A percentile compares a stretch with the other conserved stretches of the same genome.
These are phyloP conservation scores for Stenchaetothrips biformis DNA, from an alignment of 2,888 invertebrate species.

Conservation along the genomic window DNA sequence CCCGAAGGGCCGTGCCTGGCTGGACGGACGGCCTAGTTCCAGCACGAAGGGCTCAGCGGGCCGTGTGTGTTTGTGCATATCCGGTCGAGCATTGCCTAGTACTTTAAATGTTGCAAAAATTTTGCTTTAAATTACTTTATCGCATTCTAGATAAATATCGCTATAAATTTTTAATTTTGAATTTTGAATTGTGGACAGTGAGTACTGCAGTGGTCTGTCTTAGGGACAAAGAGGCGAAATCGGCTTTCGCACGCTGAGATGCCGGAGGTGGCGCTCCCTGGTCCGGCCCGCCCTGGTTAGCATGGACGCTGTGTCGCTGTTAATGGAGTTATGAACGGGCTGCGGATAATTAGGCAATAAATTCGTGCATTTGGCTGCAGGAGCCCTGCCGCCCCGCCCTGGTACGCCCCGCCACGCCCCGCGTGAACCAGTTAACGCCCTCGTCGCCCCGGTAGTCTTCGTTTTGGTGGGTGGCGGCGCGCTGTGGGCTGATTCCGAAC, in stretches of 20 bases:
- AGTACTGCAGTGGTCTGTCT: background rate
- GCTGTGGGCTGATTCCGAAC: background rate
- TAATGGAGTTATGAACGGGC: constrained; percentile 22
- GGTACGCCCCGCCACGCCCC: background rate
- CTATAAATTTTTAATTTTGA: background rate
- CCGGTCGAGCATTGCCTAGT: background rate
- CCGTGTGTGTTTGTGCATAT: too few relatives aligned
- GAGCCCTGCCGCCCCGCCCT: background rate
- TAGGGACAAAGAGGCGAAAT: background rate
- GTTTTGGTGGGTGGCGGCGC: background rate
- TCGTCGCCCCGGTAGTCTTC: background rate
- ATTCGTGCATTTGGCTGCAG: background rate
- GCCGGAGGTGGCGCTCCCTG: background rate
- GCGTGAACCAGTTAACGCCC: background rate
- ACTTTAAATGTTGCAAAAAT: background rate
- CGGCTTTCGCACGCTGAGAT: background rate
- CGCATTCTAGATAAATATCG: background rate
- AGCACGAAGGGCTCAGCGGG: too few relatives aligned
- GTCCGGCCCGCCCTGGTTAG: background rate
- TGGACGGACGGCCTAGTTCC: too few relatives aligned
- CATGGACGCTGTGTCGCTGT: background rate
- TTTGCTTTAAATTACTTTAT: background rate
- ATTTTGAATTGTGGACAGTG: background rate
- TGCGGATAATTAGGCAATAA: constrained; percentile 13
- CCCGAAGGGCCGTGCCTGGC: background rate